These are phyloP conservation scores for Temnothorax rugatulus DNA, from an alignment of 2,888 invertebrate species.

Conservation along the genomic window DNA sequence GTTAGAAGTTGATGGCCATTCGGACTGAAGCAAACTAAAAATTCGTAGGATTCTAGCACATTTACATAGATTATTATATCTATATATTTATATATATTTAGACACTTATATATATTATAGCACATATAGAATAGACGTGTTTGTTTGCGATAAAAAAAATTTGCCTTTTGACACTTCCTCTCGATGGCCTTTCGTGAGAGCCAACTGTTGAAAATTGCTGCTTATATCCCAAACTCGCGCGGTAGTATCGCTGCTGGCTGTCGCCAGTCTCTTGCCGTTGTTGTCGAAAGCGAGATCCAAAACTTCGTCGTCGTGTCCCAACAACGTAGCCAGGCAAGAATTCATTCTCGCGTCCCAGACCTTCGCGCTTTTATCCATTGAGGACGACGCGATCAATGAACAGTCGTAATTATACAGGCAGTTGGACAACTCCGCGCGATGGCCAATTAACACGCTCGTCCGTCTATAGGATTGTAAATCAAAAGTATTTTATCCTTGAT, in stretches of 20 bases:
- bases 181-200: conserved; percentile 89
- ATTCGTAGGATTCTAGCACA: not conserved
- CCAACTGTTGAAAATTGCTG: conserved; percentile 87
- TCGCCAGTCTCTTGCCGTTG: conserved; percentile 90
- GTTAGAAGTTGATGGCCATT: conserved; percentile 91
- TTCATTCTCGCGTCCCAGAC: conserved; percentile 90
- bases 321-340: conserved; percentile 88
- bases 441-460: conserved; percentile 88
- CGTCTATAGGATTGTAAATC: conserved; percentile 87
- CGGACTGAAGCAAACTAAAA: conserved; percentile 92
- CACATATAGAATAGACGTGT: not conserved
- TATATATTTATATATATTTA: too few relatives aligned
- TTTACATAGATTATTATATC: not conserved
- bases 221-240: conserved; percentile 90
- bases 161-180: conserved; percentile 90
- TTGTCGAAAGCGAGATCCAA: conserved; percentile 93
- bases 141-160: not conserved
- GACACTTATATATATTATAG: too few relatives aligned
- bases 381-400: conserved; percentile 90
- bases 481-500: not conserved
- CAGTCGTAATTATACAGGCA: conserved; percentile 91
- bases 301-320: conserved; percentile 90
- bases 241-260: conserved; percentile 92
- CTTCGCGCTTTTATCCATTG: conserved; percentile 90
- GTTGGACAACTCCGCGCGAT: conserved; percentile 90